Percentiles rank a stretch among this genome's conserved stretches.
phyloP scores from a whole-genome alignment of 2,113 vertebrate genomes.

The Pelecanoides urinatrix region DNA sequence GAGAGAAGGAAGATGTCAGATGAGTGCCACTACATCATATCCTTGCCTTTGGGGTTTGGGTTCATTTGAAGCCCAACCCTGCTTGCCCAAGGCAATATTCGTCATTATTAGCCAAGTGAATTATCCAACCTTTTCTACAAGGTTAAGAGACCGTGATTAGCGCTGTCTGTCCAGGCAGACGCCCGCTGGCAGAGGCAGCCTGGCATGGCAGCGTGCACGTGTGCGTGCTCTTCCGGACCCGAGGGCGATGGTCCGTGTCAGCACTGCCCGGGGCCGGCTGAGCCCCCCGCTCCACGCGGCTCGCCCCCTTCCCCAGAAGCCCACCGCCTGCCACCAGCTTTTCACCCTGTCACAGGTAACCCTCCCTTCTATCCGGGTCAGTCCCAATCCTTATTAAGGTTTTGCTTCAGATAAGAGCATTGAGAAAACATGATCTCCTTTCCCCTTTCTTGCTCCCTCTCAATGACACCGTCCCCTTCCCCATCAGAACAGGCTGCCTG shows the following conservation, averaged over 20 bases:
- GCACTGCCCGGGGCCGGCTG: not conserved
- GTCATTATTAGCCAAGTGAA: not conserved
- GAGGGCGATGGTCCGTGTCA: not conserved
- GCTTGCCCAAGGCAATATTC: not conserved
- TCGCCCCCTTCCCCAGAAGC: rapidly evolving
- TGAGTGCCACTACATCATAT: rapidly evolving
- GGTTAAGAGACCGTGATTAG: not conserved
- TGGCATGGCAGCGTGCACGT: rapidly evolving
- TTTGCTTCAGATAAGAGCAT: constrained; percentile 54
- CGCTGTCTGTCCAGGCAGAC: rapidly evolving
- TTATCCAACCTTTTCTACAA: not conserved
- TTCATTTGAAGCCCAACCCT: not conserved
- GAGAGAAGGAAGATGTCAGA: not conserved
- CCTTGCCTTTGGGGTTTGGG: not conserved
- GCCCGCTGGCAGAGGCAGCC: not conserved
- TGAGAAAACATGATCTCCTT: constrained; percentile 59
- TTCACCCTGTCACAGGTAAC: not conserved
- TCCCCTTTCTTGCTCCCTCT: constrained; percentile 26
- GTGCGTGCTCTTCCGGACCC: rapidly evolving
- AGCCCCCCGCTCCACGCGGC: rapidly evolving
- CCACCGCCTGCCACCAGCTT: not conserved
- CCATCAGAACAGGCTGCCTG: rapidly evolving
- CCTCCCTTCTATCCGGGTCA: constrained; percentile 4
- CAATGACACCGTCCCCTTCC: constrained; percentile 42
- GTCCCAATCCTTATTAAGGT: constrained; percentile 59